These are phyloP conservation scores for Orius laevigatus DNA, from an alignment of 1,140 invertebrate species.

Conservation along the genomic window DNA sequence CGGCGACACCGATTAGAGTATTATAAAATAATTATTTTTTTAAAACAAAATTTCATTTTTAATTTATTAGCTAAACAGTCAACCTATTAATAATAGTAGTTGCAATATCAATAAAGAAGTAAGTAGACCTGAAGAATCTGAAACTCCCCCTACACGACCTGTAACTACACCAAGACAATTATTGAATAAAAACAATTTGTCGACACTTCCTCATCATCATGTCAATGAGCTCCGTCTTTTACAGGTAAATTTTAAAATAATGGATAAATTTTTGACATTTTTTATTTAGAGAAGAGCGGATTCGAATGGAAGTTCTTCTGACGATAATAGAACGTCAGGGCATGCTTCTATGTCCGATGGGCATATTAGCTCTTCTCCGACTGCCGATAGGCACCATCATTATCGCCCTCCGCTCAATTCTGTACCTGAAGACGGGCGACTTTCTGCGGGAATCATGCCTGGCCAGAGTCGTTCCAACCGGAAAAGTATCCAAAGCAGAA, in stretches of 20 bases:
- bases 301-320: conserved; percentile 60
- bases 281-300: conserved; percentile 51
- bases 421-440: conserved; percentile 42
- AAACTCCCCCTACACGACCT: conserved; percentile 2
- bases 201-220: conserved; percentile 33
- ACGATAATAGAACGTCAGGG: conserved; percentile 73
- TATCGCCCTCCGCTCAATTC: conserved; percentile 40
- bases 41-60: no score
- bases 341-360: conserved; percentile 83
- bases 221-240: conserved; percentile 38
- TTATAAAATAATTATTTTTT: no score
- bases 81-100: neutral
- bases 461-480: conserved; percentile 34
- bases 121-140: neutral
- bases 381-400: conserved; percentile 33
- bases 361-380: conserved; percentile 46
- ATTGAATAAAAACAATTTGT: neutral
- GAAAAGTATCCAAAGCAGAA: conserved; percentile 36
- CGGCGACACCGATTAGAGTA: conserved; percentile 13
- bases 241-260: conserved; percentile 31
- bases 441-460: conserved; percentile 44
- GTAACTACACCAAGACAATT: no score
- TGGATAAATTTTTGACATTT: conserved; percentile 5
- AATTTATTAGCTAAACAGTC: conserved; percentile 1
- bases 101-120: no score